These are phyloP conservation scores for Ischnura elegans DNA, from an alignment of 2,888 invertebrate species.

Conservation along the genomic window DNA sequence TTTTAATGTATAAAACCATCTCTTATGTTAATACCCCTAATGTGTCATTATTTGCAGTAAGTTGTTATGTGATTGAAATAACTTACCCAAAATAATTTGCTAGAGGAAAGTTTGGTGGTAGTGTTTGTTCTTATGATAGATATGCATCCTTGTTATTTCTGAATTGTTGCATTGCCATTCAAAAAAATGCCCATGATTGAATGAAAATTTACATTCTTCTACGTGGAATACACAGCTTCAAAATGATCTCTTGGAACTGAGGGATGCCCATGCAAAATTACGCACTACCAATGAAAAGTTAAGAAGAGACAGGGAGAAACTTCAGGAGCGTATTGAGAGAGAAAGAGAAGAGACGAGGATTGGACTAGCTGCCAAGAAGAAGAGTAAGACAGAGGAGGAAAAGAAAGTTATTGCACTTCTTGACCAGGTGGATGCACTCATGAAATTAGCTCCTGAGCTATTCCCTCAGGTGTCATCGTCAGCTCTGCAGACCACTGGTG, in stretches of 20 bases:
- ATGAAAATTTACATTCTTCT: conserved; percentile 37
- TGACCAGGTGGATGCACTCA: conserved; percentile 88
- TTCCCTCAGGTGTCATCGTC: conserved; percentile 74
- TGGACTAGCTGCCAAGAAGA: conserved; percentile 78
- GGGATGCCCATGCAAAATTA: conserved; percentile 95
- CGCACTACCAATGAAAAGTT: conserved; percentile 94
- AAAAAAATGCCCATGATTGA: no score
- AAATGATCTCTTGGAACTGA: conserved; percentile 91
- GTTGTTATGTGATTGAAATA: no score
- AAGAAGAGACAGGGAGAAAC: conserved; percentile 85
- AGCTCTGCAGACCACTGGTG: conserved; percentile 71
- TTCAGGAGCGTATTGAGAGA: conserved; percentile 86
- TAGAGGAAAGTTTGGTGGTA: no score
- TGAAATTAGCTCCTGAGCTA: conserved; percentile 88
- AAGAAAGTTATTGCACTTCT: conserved; percentile 86
- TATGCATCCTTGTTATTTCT: no score
- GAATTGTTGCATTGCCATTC: no score
- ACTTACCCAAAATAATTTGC: no score
- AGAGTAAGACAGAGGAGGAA: conserved; percentile 84
- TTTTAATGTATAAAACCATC: no score
- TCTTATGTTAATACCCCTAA: no score
- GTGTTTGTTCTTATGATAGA: no score
- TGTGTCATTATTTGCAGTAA: no score
- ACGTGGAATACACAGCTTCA: conserved; percentile 83
- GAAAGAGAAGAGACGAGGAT: conserved; percentile 84